Evolutionary conservation across 2,797 vertebrate genomes (phyloP).

Genomic region (Sitta carolinensis): DNA sequence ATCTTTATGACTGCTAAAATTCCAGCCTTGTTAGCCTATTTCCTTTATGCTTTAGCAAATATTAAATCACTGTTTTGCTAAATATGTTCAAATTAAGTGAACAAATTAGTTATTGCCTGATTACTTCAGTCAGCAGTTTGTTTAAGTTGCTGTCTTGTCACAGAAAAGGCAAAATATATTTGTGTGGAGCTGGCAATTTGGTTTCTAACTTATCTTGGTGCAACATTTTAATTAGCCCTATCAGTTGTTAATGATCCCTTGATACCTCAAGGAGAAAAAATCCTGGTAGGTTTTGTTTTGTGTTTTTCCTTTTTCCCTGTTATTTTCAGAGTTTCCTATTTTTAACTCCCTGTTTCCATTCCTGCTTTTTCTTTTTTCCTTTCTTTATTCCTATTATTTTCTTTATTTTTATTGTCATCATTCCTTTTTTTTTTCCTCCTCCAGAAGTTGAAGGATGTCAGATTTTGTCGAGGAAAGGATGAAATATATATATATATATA

Average conservation of each 20-base stretch:
- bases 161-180: background rate
- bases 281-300: accelerated
- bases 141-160: background rate
- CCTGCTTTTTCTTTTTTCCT: too few species aligned
- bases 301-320: accelerated
- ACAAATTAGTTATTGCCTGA: background rate
- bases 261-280: background rate
- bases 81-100: background rate
- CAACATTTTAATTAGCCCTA: background rate
- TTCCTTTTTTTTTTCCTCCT: accelerated
- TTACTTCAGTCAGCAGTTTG: background rate
- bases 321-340: background rate
- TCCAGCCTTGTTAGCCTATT: background rate
- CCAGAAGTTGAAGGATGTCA: background rate
- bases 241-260: background rate
- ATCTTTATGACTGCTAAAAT: background rate
- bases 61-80: background rate
- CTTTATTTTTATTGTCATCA: background rate
- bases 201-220: background rate
- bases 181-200: background rate
- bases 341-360: background rate
- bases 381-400: background rate
- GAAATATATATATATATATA: background rate
- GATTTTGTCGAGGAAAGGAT: background rate
- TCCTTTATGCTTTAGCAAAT: background rate